Base-by-base conservation (phyloP, 2,113 vertebrate genomes). In the Theristicus caerulescens region DNA sequence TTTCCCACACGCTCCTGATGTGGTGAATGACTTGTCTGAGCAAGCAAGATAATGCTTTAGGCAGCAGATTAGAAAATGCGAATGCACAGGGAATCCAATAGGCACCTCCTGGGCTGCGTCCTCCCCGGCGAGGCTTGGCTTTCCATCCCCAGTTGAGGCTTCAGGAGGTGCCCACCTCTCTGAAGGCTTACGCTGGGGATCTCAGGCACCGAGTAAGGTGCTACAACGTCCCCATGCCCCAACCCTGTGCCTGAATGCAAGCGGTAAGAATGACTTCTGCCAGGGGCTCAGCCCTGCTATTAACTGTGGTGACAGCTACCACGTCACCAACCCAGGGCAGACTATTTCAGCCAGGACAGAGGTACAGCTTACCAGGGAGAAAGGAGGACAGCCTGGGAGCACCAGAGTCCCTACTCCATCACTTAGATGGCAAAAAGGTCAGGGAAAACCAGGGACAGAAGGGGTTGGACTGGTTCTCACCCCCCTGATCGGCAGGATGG, bases 31-130 rank as follows among this genome's bases (percentile, higher is more conserved):
- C 98, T 97, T 98, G 98, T 96, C 97, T 97, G 94, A 97, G 81
- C 98, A 98, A 88, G 98, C 86, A 85, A 91, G 94, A 94, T 78
- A 97, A 95, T 82, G 58, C 96, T 96, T 87, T 81, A 95, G 90
- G 97, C 97, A 96, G 96, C 92, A 98, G 96, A 97, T 96, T 73
- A 97, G 97, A 91, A 97, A 97, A 95, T 44, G 95, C 49, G 97
- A 97, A 95, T 73, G 74, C 10, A 13, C 83, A 86, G 47, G 59
- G 94, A 96, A 88, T 82, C 92, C 95, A 95, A 91, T 42, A 97
- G 88, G 93, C 64, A 89, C 44, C 71, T 90, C 36, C 47, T 61
- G 85, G 67, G 70, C n/a, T 70, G 62, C 4, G 1, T 91, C 92
- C 88, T 38, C 52, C 49, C 87, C 8, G 3, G 52, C 1, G 2